These are phyloP conservation scores for Epinotia brunnichana DNA, from an alignment of 2,888 invertebrate species.

Conservation along the genomic window DNA sequence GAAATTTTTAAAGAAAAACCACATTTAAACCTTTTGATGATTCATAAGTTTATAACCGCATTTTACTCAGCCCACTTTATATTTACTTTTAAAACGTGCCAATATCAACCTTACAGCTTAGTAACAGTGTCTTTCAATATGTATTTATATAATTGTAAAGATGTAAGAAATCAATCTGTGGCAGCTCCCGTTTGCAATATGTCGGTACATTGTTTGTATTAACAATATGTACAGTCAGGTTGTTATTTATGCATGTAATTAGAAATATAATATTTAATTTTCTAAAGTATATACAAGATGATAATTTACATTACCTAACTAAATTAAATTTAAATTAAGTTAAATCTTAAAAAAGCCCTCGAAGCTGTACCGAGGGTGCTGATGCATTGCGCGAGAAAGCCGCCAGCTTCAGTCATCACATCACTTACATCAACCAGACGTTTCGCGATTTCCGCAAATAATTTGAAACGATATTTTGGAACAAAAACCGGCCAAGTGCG, in stretches of 20 bases:
- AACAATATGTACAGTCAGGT: constrained; percentile 47
- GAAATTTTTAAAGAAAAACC: constrained; percentile 6
- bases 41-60: constrained; percentile 25
- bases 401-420: too few relatives aligned
- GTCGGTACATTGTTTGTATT: constrained; percentile 51
- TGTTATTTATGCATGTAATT: not conserved
- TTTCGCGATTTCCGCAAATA: too few relatives aligned
- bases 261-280: not conserved
- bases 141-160: constrained; percentile 41
- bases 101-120: not conserved
- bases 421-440: too few relatives aligned
- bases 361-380: too few relatives aligned
- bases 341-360: too few relatives aligned
- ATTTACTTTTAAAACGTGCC: not conserved
- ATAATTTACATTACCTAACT: too few relatives aligned
- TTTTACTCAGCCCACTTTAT: not conserved
- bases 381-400: too few relatives aligned
- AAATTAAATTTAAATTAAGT: too few relatives aligned
- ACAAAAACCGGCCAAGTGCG: too few relatives aligned
- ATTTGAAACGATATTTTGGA: too few relatives aligned
- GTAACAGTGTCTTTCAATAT: not conserved
- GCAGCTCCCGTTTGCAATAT: constrained; percentile 60
- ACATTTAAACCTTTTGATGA: constrained; percentile 18
- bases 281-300: too few relatives aligned
- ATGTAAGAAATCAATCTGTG: constrained; percentile 52